Conservation (phyloP, 1,140 invertebrate genomes). For the Drosophila willistoni region DNA sequence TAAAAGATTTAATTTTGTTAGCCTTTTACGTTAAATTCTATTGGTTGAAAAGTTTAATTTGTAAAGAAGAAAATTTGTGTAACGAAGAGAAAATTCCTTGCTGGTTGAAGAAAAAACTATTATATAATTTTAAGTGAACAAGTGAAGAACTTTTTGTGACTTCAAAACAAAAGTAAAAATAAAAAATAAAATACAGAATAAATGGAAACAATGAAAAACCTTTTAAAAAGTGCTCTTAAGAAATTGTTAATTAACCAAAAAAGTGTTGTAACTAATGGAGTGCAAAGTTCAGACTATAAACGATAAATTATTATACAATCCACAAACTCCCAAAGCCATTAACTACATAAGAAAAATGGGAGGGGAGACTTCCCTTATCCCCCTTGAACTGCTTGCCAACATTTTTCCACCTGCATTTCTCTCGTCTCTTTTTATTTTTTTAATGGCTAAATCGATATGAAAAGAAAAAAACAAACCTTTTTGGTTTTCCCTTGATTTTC, state of each 20-base stretch:
- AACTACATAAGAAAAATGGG: conserved; percentile 26
- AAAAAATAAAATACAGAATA: no score
- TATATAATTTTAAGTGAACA: no score
- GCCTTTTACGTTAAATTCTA: no score
- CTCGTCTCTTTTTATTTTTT: conserved; percentile 39
- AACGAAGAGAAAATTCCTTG: not conserved
- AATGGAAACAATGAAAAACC: not conserved
- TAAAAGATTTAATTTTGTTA: conserved; percentile 4
- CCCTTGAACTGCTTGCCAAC: no score
- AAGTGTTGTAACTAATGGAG: not conserved
- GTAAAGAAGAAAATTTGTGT: conserved; percentile 10
- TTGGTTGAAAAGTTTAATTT: not conserved
- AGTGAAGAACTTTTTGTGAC: no score
- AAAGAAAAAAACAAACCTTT: conserved; percentile 29
- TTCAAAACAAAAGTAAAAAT: no score
- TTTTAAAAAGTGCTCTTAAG: not conserved
- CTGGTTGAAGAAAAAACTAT: no score
- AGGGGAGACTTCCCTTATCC: not conserved
- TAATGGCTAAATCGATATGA: conserved; percentile 70
- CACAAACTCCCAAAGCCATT: conserved; percentile 33
- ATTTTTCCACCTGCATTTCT: conserved; percentile 22
- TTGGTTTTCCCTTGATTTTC: conserved; percentile 20
- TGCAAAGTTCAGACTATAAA: not conserved
- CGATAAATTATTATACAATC: conserved; percentile 36
- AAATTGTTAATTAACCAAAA: not conserved